Base-by-base conservation (phyloP, 2,113 vertebrate genomes). In the Galbula dea region DNA sequence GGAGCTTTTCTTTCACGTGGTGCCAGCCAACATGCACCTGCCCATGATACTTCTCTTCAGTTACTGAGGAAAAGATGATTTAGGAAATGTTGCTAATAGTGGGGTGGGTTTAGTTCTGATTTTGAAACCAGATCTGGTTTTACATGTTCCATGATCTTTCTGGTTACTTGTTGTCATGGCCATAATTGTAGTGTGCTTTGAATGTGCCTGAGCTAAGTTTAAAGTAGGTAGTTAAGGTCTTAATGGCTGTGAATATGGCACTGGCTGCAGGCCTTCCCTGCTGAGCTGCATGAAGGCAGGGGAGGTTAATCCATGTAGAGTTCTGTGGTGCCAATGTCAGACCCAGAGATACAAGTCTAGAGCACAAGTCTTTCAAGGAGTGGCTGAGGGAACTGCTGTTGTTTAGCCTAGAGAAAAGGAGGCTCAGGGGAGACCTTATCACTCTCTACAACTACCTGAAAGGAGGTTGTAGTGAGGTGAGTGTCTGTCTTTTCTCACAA, bases 191-290 rank as follows among this genome's bases (percentile, higher is more conserved):
- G 43, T 12, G 26, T 57, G 9, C 7, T 11, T 26, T n/a, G n/a
- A 51, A 30, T 57, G 14, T 57, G 51, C 11, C 63, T 0, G 1
- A 45, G 45, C 18, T 58, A 9, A 10, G 41, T 36, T 15, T 19
- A 36, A 27, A 19, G 17, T 10, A 58, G 24, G 32, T 22, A 71
- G 34, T 9, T 17, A 32, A 12, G 19, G 19, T 10, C 39, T 68
- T 0, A 2, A n/a, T n/a, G 82, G 59, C 49, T 32, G 11, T 34
- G 65, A 39, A 49, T 19, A 11, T 2, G 11, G 27, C 12, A 17
- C n/a, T 21, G 36, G 41, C 59, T 81, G 65, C 49, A 91, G 73
- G 26, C 16, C 51, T 67, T 58, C 34, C 37, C 26, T 15, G 3
- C 0, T 0, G 3, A 75, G 39, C 45, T 32, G 58, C 12, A 18